These are phyloP conservation scores for Macrochelys suwanniensis DNA, from an alignment of 2,797 vertebrate species.

Conservation along the genomic window DNA sequence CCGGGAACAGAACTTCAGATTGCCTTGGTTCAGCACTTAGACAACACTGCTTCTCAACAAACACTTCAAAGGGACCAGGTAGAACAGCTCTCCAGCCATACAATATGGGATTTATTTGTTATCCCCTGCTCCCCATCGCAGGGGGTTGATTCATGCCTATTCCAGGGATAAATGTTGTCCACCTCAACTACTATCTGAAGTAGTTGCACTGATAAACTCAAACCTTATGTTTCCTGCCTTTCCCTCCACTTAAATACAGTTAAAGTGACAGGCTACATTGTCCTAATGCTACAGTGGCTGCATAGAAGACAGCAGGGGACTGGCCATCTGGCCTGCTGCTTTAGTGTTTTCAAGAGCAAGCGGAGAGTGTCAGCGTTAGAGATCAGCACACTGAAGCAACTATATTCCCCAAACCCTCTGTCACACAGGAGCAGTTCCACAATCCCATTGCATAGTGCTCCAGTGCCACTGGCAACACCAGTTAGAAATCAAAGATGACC, in stretches of 20 bases:
- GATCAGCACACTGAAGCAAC: accelerated
- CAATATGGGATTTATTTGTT: not conserved
- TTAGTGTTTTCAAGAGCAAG: not conserved
- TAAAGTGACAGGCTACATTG: not conserved
- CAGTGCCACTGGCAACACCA: accelerated
- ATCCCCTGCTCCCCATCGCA: not conserved
- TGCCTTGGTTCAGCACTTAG: not conserved
- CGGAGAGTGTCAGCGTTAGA: not conserved
- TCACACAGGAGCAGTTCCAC: accelerated
- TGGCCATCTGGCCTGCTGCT: not conserved
- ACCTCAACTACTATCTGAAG: not conserved
- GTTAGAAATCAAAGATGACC: not conserved
- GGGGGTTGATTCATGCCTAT: not conserved
- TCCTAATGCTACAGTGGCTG: not conserved
- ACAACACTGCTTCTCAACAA: not conserved
- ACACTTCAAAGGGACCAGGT: not conserved
- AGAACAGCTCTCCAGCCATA: not conserved
- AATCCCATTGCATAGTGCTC: accelerated
- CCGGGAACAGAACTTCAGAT: accelerated
- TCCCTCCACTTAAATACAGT: not conserved
- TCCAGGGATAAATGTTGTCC: not conserved
- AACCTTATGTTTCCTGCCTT: slow-evolving; percentile 10
- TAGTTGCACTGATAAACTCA: not conserved
- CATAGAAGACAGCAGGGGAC: accelerated
- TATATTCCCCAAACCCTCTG: accelerated